phyloP scores from a whole-genome alignment of 35 echinoderm and acorn worm species.

The Patiria miniata region DNA sequence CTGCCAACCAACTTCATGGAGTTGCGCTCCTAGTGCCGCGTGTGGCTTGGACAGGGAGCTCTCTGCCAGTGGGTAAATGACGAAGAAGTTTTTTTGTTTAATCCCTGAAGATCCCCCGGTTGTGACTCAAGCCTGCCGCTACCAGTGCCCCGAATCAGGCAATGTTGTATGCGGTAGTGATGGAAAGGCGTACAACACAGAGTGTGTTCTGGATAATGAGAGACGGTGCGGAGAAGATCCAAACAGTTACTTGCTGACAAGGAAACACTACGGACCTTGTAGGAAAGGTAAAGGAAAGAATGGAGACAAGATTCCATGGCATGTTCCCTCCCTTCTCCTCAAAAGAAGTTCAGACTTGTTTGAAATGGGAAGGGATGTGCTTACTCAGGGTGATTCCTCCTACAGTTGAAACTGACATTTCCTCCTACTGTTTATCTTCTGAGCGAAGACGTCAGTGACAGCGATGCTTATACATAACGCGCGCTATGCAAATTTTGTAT shows the following conservation, averaged over 20 bases:
- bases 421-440: too few relatives aligned
- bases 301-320: neutral
- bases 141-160: slow-evolving; percentile 20
- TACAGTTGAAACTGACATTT: too few relatives aligned
- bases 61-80: too few relatives aligned
- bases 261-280: slow-evolving; percentile 25
- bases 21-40: too few relatives aligned
- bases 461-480: too few relatives aligned
- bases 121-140: neutral
- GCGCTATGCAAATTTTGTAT: too few relatives aligned
- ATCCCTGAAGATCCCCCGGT: neutral
- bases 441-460: too few relatives aligned
- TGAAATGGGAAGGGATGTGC: neutral
- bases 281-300: slow-evolving; percentile 14
- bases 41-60: too few relatives aligned
- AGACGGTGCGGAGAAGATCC: slow-evolving; percentile 15
- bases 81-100: neutral
- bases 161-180: slow-evolving; percentile 39
- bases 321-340: too few relatives aligned
- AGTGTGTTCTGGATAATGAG: slow-evolving; percentile 43
- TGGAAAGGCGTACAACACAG: slow-evolving; percentile 31
- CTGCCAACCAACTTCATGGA: too few relatives aligned
- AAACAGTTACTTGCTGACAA: neutral
- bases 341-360: neutral
- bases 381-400: neutral